A percentile compares a stretch with the other conserved stretches of the same genome.
Evolutionary conservation across 2,888 invertebrate genomes (phyloP).

Genomic region (Platerodrilus igneus): DNA sequence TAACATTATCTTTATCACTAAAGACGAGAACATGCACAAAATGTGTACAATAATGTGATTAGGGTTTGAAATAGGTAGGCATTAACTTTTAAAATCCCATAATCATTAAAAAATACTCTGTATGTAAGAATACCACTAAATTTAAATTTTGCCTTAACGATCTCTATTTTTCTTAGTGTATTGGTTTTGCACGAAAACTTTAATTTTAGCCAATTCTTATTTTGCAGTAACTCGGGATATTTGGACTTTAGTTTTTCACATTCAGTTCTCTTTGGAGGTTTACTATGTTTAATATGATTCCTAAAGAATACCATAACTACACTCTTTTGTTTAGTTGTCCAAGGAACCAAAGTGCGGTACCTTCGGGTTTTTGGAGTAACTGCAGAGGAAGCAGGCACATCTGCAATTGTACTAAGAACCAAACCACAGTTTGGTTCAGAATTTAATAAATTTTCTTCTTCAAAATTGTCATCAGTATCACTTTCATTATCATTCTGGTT

Average conservation of each 20-base stretch:
- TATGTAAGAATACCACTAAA: too few species aligned
- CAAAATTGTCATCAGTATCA: not conserved
- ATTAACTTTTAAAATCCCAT: too few species aligned
- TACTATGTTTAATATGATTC: slow-evolving; percentile 11
- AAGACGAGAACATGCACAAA: too few species aligned
- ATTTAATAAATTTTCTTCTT: not conserved
- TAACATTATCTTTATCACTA: too few species aligned
- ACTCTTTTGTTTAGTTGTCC: slow-evolving; percentile 12
- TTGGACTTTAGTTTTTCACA: slow-evolving; percentile 7
- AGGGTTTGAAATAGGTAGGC: too few species aligned
- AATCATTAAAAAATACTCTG: too few species aligned
- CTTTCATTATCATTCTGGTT: not conserved
- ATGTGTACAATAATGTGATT: too few species aligned
- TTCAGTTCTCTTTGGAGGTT: slow-evolving; percentile 14
- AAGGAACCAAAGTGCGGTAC: slow-evolving; percentile 11
- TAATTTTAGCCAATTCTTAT: slow-evolving; percentile 19
- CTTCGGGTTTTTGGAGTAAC: slow-evolving; percentile 1
- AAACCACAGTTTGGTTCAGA: too few species aligned
- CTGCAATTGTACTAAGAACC: too few species aligned
- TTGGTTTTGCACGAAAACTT: slow-evolving; percentile 17
- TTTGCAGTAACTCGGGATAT: slow-evolving; percentile 10
- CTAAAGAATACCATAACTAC: slow-evolving; percentile 8
- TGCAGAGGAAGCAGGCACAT: not conserved
- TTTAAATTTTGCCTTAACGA: too few species aligned
- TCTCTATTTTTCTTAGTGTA: slow-evolving; percentile 16